Conservation (phyloP, 2,797 vertebrate species). For the Coreius guichenoti region DNA sequence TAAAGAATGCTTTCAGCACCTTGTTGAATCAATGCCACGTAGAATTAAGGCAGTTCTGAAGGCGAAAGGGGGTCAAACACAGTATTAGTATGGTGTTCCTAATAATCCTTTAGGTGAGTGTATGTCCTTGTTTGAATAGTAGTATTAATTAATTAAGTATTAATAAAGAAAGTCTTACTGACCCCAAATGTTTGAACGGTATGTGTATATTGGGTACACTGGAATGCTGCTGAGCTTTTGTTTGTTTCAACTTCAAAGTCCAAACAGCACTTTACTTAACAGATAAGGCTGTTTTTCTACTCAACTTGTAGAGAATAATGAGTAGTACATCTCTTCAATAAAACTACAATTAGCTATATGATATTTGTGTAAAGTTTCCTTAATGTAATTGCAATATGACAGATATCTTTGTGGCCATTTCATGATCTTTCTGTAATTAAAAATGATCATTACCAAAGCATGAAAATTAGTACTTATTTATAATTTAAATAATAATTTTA, state of each 20-base stretch:
- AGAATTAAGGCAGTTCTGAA: too few species aligned
- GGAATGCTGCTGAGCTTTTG: background rate
- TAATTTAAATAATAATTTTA: background rate
- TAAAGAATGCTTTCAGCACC: too few species aligned
- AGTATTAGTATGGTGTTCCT: too few species aligned
- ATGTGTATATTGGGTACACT: background rate
- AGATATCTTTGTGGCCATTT: background rate
- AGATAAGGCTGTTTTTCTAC: background rate
- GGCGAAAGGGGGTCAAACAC: too few species aligned
- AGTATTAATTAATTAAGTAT: background rate
- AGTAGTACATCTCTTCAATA: background rate
- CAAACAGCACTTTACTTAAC: background rate
- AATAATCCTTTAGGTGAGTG: too few species aligned
- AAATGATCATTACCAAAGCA: background rate
- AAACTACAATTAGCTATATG: background rate
- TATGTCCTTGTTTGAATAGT: background rate
- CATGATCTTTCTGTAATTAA: background rate
- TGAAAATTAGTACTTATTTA: too few species aligned
- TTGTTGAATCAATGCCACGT: too few species aligned
- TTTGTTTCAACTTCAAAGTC: background rate
- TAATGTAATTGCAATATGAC: too few species aligned
- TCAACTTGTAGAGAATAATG: background rate
- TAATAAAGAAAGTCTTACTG: background rate
- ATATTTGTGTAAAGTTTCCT: background rate
- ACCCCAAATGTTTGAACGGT: background rate